These are phyloP conservation scores for Rhabdomys dilectus DNA, from an alignment of 2,113 vertebrate genomes.

Conservation along the genomic window DNA sequence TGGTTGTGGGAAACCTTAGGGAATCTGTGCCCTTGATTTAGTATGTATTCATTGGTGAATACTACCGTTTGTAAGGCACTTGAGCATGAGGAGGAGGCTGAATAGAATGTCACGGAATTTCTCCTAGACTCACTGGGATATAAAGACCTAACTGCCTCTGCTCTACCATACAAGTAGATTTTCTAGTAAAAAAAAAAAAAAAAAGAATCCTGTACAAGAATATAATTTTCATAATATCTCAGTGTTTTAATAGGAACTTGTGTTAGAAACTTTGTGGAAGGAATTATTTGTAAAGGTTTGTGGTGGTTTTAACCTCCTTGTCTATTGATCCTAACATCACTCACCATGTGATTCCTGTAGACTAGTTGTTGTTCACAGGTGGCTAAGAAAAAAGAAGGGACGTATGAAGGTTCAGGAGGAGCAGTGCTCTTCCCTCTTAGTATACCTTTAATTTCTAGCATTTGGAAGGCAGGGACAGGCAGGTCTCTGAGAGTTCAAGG, in stretches of 20 bases:
- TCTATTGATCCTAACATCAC: slow-evolving; percentile 44
- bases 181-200: slow-evolving; percentile 41
- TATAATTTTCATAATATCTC: slow-evolving; percentile 2
- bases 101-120: background rate
- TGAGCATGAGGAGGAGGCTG: slow-evolving; percentile 37
- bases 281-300: slow-evolving; percentile 57
- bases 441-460: background rate
- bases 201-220: slow-evolving; percentile 8
- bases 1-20: background rate
- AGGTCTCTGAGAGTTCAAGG: background rate
- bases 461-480: background rate
- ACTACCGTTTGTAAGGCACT: background rate
- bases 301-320: slow-evolving; percentile 1
- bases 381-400: slow-evolving; percentile 16
- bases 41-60: slow-evolving; percentile 25
- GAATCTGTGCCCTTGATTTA: background rate
- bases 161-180: slow-evolving; percentile 34
- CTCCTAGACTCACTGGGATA: background rate
- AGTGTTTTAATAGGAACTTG: slow-evolving; percentile 28
- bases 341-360: background rate
- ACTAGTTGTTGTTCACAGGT: background rate
- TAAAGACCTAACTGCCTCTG: background rate
- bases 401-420: slow-evolving; percentile 8
- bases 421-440: background rate
- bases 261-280: slow-evolving; percentile 45